Evolutionary conservation across 2,113 vertebrate genomes (phyloP).

Genomic region (Coptodon bakossiorum): DNA sequence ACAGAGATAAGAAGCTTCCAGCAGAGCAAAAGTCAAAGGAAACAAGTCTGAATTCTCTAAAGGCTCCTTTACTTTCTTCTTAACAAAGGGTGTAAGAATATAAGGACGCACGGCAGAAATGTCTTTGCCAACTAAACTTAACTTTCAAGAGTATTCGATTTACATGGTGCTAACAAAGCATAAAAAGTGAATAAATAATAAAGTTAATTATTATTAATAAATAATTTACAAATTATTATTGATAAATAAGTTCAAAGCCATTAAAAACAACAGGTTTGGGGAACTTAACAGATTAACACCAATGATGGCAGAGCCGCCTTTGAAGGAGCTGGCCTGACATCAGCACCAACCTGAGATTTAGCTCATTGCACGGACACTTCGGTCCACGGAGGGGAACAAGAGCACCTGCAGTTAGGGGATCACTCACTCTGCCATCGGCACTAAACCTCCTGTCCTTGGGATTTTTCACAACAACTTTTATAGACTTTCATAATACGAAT

Average conservation of each 20-base stretch:
- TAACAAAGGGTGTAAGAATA: background rate
- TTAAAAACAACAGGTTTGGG: background rate
- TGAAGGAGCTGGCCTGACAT: background rate
- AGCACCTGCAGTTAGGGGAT: background rate
- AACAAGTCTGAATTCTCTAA: background rate
- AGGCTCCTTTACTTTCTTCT: background rate
- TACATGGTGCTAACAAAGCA: fast-evolving
- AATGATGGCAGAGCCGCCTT: background rate
- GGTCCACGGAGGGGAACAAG: background rate
- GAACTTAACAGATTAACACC: background rate
- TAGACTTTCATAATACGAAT: fast-evolving
- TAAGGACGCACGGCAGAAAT: background rate
- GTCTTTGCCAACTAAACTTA: background rate
- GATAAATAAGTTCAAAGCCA: background rate
- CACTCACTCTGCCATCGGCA: too few species aligned
- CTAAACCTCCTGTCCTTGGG: background rate
- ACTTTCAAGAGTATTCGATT: background rate
- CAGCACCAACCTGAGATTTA: background rate
- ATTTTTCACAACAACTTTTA: background rate
- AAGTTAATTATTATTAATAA: background rate
- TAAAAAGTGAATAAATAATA: background rate
- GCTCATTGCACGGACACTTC: background rate
- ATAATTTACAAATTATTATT: background rate
- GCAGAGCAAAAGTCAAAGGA: background rate
- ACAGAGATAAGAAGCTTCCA: background rate